phyloP scores from a whole-genome alignment of 2,113 vertebrate genomes.

The Hippocampus abdominalis region DNA sequence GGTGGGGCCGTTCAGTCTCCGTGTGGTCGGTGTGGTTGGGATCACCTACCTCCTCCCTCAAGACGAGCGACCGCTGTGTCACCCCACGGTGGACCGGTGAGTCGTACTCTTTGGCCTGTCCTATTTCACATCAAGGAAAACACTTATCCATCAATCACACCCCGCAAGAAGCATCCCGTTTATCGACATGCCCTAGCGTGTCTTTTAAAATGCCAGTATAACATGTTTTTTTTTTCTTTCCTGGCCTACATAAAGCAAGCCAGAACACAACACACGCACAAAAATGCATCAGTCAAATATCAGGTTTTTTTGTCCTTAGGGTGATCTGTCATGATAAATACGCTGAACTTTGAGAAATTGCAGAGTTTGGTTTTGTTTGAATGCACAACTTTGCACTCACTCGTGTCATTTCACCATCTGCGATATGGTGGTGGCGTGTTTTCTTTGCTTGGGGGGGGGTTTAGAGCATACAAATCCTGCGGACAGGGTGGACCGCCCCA shows the following conservation, averaged over 20 bases:
- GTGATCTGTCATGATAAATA: not conserved
- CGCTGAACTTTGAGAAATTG: not conserved
- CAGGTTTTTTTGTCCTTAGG: constrained; percentile 1
- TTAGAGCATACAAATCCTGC: constrained; percentile 90
- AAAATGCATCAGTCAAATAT: not conserved
- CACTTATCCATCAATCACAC: not conserved
- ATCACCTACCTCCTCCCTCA: constrained; percentile 97
- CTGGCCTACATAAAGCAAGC: constrained; percentile 18
- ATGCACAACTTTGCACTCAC: not conserved
- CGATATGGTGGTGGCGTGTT: constrained; percentile 3
- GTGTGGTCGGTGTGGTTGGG: constrained; percentile 94
- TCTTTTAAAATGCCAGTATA: constrained; percentile 35
- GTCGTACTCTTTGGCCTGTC: constrained; percentile 11
- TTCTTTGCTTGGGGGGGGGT: not conserved
- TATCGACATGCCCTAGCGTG: constrained; percentile 33
- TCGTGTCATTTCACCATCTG: not conserved
- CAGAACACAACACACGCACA: not conserved
- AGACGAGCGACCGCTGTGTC: constrained; percentile 92
- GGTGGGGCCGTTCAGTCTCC: constrained; percentile 94
- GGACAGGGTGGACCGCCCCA: constrained; percentile 91
- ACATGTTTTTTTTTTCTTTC: constrained; percentile 29
- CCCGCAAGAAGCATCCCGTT: not conserved
- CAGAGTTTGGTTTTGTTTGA: no score
- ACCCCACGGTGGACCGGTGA: constrained; percentile 93
- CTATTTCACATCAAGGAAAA: not conserved